Evolutionary conservation across 2,113 vertebrate species (phyloP).

Genomic region (Alouatta palliata): DNA sequence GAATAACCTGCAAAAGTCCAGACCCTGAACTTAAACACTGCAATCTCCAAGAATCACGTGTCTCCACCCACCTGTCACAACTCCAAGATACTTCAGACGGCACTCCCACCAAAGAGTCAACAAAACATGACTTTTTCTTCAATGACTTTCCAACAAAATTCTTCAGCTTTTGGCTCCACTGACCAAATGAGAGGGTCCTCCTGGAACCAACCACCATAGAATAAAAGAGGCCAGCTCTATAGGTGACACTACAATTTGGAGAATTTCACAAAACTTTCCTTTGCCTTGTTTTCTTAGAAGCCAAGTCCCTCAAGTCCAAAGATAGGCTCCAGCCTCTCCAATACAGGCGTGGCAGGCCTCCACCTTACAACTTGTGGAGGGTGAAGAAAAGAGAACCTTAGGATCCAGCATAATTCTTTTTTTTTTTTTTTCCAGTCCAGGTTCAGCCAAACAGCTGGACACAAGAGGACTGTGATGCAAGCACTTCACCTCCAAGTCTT

Average conservation of each 20-base stretch:
- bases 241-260: not conserved
- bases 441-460: not conserved
- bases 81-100: not conserved
- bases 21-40: not conserved
- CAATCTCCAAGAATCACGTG: not conserved
- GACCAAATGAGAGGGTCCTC: not conserved
- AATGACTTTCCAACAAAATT: not conserved
- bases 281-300: slow-evolving; percentile 22
- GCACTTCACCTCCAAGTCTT: not conserved
- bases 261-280: not conserved
- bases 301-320: not conserved
- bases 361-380: not conserved
- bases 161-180: not conserved
- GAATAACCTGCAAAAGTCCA: not conserved
- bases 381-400: not conserved
- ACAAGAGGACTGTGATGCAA: not conserved
- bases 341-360: fast-evolving
- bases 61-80: not conserved
- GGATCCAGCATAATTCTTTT: not conserved
- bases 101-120: not conserved
- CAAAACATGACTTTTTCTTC: not conserved
- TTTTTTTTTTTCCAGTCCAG: not conserved
- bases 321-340: not conserved
- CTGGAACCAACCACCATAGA: not conserved
- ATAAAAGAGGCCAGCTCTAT: not conserved